Evolutionary conservation across 2,113 vertebrate species (phyloP), one percentile per base, ranked within the genome.

Genomic region (Sebastes schlegelii): DNA sequence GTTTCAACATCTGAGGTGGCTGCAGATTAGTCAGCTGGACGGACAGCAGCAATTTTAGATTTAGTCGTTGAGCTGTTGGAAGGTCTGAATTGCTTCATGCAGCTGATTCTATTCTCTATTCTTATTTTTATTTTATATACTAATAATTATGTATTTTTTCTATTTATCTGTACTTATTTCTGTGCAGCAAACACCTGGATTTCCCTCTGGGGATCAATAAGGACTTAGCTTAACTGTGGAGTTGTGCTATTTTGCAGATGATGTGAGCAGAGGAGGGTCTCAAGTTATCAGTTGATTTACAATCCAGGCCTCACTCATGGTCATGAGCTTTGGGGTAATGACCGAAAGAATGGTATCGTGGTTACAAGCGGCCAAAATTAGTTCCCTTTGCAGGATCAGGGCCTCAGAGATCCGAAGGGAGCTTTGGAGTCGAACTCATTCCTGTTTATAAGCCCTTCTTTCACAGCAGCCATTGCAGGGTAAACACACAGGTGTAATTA

Each of bases 201-300:
- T 13, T 14, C 58, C 23, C 2, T 19, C 34, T n/a, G 62, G 4
- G 4, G 4, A 43, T 8, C 34, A 63, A 19, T 43, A 21, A 48
- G 23, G 64, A 21, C 43, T 21, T 46, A 34, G 14, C 5, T 46
- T 21, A 48, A 62, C 58, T 10, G 2, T 60, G 54, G n/a, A 68
- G 4, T 21, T 19, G 51, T 43, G 66, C 34, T 65, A 21, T 67
- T 77, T 77, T 52, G 12, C 52, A 43, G 9, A 45, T 52, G 10
- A 11, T 21, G 40, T 58, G 16, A 60, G n/a, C 8, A 11, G 13
- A 11, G 48, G 48, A 75, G 14, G 46, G 14, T 76, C 65, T 74
- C 46, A 70, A 21, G 79, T 76, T 87, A 76, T 71, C 70, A 58
- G 21, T 12, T 48, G 19, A 87, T 63, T 79, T 80, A 43, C 46